These are phyloP conservation scores for Clarias macrocephalus DNA, from an alignment of 2,113 vertebrate genomes.

Conservation along the genomic window DNA sequence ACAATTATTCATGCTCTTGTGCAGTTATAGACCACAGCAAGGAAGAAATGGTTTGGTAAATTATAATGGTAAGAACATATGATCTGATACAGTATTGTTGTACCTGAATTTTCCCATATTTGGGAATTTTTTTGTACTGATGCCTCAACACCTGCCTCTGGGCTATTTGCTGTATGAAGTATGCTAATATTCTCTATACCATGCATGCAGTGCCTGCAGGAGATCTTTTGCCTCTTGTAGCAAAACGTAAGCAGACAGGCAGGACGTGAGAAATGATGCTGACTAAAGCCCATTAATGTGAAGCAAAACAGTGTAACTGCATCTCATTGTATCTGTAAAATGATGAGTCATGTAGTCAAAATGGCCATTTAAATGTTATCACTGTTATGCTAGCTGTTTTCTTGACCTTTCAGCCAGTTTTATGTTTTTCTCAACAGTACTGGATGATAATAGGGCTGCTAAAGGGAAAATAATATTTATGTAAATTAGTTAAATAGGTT, in stretches of 20 bases:
- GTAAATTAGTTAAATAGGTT: not conserved
- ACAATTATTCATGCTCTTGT: too few species aligned
- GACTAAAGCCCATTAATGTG: not conserved
- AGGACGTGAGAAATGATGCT: not conserved
- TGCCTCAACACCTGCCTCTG: not conserved
- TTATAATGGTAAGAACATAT: too few species aligned
- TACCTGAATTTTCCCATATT: too few species aligned
- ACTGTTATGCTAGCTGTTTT: not conserved
- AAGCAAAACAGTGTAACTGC: not conserved
- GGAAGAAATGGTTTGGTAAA: too few species aligned
- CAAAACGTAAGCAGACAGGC: not conserved
- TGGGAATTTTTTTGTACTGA: not conserved
- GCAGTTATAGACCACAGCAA: too few species aligned
- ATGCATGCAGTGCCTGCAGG: not conserved
- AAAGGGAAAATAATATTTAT: not conserved
- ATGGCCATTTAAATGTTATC: not conserved
- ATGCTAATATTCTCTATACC: not conserved
- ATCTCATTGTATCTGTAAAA: not conserved
- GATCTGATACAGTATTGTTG: too few species aligned
- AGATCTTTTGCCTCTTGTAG: not conserved
- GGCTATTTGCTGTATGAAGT: not conserved
- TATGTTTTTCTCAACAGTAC: not conserved
- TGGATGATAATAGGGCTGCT: not conserved
- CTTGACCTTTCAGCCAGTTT: not conserved
- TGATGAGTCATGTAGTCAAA: constrained; percentile 1